Conservation (phyloP, 2,888 invertebrate species). For the Hermaeophaga mercurialis region DNA sequence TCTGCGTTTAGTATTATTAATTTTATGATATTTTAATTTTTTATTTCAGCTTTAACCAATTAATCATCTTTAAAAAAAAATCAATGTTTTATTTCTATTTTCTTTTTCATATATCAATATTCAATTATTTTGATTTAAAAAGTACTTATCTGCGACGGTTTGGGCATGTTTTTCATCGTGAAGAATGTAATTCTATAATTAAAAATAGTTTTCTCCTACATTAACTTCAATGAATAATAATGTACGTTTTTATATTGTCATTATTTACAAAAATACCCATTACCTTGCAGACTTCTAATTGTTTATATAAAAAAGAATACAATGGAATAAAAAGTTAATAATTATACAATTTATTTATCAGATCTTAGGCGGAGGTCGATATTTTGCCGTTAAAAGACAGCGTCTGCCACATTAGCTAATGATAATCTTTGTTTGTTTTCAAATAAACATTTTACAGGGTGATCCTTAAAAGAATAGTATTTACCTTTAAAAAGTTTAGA, state of each 20-base stretch:
- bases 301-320: conserved; percentile 21
- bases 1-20: no score
- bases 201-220: not conserved
- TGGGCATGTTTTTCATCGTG: no score
- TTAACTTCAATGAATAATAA: not conserved
- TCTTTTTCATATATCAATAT: no score
- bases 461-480: no score
- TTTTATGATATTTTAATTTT: no score
- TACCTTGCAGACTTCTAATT: conserved; percentile 32
- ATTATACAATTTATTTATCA: conserved; percentile 37
- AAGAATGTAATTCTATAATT: no score
- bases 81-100: no score
- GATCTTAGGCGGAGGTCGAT: conserved; percentile 35
- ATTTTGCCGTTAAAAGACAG: conserved; percentile 31
- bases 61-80: no score
- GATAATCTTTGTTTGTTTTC: conserved; percentile 27
- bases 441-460: not conserved
- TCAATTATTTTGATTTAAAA: no score
- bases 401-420: conserved; percentile 33
- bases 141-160: no score
- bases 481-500: no score
- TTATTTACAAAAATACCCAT: conserved; percentile 25
- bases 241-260: conserved; percentile 15
- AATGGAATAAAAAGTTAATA: conserved; percentile 32
- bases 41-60: no score